Evolutionary conservation across 2,797 vertebrate species (phyloP), one percentile per base, ranked within the genome.

Genomic region (Lates japonicus): DNA sequence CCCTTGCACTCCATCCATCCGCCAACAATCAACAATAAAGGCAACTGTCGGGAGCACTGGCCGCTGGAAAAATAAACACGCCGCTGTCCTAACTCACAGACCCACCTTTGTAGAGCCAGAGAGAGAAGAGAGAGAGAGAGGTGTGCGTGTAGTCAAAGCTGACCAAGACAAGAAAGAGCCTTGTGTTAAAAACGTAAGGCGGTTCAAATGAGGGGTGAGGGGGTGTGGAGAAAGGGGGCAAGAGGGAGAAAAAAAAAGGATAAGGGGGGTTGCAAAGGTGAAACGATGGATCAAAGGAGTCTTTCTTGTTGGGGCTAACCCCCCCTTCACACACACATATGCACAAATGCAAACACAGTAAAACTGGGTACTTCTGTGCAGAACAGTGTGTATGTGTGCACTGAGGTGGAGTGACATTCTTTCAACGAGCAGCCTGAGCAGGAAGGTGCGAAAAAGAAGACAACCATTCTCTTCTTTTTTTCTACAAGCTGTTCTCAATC

Each of bases 1-100:
- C 78, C 75, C 78, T 76, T 11, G 37, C 75, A 61, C 92, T 93
- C 94, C 93, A 87, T 90, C 91, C 94, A 87, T 87, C 93, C 94
- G 88, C 88, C 94, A 96, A 98, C 97, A 98, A 98, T 97, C 96
- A 95, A 95, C 93, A 97, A 96, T 97, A 96, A 97, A 95, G 95
- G 95, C 95, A 96, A 97, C 96, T 97, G 97, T 97, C 95, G 95
- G 86, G 87, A 95, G 92, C 93, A 87, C 93, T 95, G 90, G 92
- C 94, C 89, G 82, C 86, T 96, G 95, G 95, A 95, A 97, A 97
- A 97, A 96, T 94, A 96, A 96, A 95, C 94, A 94, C 87, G 91
- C 76, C 92, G 75, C 94, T 95, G 93, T 95, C 96, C 95, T 94
- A 94, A 96, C 95, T 96, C 95, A 95, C 95, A 96, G 95, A 95